phyloP scores from a whole-genome alignment of 2,888 invertebrate genomes.

The Unio pictorum region DNA sequence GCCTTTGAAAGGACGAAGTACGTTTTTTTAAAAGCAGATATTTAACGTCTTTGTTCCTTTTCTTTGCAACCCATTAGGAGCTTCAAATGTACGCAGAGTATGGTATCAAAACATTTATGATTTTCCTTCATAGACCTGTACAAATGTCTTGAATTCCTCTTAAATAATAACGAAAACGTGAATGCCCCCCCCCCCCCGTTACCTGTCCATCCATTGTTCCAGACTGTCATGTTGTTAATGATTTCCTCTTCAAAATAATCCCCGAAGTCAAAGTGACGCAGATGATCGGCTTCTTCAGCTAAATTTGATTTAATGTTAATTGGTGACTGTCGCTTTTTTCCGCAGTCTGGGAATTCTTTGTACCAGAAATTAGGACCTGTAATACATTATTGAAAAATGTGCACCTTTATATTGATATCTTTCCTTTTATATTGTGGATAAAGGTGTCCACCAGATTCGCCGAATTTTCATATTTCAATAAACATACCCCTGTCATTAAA shows the following conservation, averaged over 20 bases:
- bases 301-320: conserved; percentile 35
- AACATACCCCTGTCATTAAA: too few relatives aligned
- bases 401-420: too few relatives aligned
- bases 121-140: not conserved
- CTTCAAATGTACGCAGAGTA: too few relatives aligned
- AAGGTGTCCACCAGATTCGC: too few relatives aligned
- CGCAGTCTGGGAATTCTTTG: conserved; percentile 32
- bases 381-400: not conserved
- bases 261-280: conserved; percentile 26
- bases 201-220: conserved; percentile 41
- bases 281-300: conserved; percentile 19
- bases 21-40: too few relatives aligned
- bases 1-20: too few relatives aligned
- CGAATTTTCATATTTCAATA: too few relatives aligned
- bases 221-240: conserved; percentile 35
- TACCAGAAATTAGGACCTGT: conserved; percentile 45
- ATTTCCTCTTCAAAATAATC: conserved; percentile 23
- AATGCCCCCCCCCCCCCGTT: not conserved
- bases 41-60: too few relatives aligned
- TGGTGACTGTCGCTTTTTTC: conserved; percentile 44
- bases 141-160: too few relatives aligned
- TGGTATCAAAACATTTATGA: not conserved
- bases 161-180: not conserved
- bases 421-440: too few relatives aligned
- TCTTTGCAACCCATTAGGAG: too few relatives aligned